phyloP scores from a whole-genome alignment of 1,140 invertebrate genomes.

The Caerostris darwini region DNA sequence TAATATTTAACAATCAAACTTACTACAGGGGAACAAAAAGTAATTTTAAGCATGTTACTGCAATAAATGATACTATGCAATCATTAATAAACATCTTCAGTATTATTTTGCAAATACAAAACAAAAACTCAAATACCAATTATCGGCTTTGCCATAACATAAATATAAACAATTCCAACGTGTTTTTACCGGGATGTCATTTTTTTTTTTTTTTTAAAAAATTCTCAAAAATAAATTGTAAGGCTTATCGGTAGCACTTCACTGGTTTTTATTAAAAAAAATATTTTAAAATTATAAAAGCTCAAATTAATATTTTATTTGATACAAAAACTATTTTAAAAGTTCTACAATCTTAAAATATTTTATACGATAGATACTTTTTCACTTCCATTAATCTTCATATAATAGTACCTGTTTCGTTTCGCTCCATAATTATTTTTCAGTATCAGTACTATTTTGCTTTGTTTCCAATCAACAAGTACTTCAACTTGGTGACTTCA shows the following conservation, averaged over 20 bases:
- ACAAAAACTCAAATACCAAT: neutral
- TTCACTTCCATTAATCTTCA: no score
- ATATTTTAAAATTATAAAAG: no score
- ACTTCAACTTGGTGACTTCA: no score
- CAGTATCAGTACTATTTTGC: no score
- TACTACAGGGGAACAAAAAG: conserved; percentile 87
- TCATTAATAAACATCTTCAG: conserved; percentile 53
- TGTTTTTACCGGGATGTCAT: neutral
- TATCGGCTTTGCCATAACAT: neutral
- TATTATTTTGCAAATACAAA: neutral
- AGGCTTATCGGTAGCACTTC: neutral
- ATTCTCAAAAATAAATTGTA: neutral
- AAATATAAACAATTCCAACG: conserved; percentile 11
- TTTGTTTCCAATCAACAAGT: no score
- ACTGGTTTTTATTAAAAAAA: no score
- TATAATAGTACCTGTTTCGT: no score
- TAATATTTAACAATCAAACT: conserved; percentile 80
- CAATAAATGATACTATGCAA: conserved; percentile 79
- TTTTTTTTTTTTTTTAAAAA: neutral
- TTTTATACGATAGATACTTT: no score
- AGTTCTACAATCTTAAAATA: no score
- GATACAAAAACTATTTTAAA: no score
- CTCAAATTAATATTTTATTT: no score
- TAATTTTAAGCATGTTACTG: conserved; percentile 85
- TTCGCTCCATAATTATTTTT: no score